Base-by-base conservation (phyloP, 2,113 vertebrate species). In the Xenopus borealis region DNA sequence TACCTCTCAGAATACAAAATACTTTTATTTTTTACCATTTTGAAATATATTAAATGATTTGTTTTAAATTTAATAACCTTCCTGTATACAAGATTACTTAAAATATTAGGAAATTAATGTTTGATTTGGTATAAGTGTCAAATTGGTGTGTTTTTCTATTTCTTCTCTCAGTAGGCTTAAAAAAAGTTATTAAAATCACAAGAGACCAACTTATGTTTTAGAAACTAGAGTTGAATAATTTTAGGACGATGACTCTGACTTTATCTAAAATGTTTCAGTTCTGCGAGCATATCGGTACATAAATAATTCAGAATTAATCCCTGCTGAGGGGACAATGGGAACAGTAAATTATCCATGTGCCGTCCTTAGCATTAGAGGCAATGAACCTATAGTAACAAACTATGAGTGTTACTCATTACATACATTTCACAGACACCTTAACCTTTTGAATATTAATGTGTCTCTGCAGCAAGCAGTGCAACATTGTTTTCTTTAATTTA, bases 231-330 rank as follows among this genome's bases (percentile, higher is more conserved):
- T 88, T 89, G 90, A 90, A 94, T 96, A 95, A 95, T 94, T 94
- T 93, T 91, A 91, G 87, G 89, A 91, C 94, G 91, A 88, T 92
- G 94, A 96, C 88, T 91, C 93, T 94, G 91, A 97, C 94, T 96
- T 95, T 94, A 94, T 94, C 94, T 95, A 95, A 97, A 97, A 98
- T 96, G 95, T 94, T 95, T 95, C 92, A 92, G 93, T 94, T 97
- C 93, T 90, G 87, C 91, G 93, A 89, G 81, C 89, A 90, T 93
- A 95, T 93, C 92, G 93, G 90, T 93, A 95, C 93, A 98, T 98
- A 97, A 98, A 99, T 99, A 97, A 98, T 99, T 97, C 91, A 98
- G 91, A 95, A 96, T 96, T 94, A 96, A 98, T 97, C 95, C 95
- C 95, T 83, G 92, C 94, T 94, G 95, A 94, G 94, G 91, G 90